These are phyloP conservation scores for Drosophila villosipedis DNA, from an alignment of 2,888 invertebrate genomes.

Conservation along the genomic window DNA sequence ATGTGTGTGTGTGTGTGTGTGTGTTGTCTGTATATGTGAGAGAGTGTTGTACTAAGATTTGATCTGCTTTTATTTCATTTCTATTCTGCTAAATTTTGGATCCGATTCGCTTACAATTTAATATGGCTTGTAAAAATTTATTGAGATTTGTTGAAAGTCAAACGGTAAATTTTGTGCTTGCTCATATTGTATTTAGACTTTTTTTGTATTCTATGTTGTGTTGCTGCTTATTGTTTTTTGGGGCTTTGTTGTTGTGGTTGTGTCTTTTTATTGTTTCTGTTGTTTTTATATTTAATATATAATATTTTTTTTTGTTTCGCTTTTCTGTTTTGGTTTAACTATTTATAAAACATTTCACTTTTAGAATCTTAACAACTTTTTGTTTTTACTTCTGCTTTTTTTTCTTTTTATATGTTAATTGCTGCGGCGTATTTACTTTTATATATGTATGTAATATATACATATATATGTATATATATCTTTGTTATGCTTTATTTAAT, in stretches of 20 bases:
- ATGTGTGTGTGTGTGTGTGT: conserved; percentile 28
- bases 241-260: conserved; percentile 28
- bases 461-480: conserved; percentile 27
- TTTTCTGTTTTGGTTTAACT: conserved; percentile 78
- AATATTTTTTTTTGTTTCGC: conserved; percentile 59
- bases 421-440: conserved; percentile 64
- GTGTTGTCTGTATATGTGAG: conserved; percentile 24
- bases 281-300: conserved; percentile 67
- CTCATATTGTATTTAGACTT: conserved; percentile 34
- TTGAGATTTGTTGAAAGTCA: conserved; percentile 53
- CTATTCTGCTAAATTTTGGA: conserved; percentile 52
- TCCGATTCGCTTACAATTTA: conserved; percentile 65
- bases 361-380: conserved; percentile 83
- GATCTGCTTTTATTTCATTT: conserved; percentile 37
- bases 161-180: conserved; percentile 69
- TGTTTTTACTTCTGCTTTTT: conserved; percentile 37
- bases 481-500: conserved; percentile 37
- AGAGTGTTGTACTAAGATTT: conserved; percentile 33
- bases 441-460: conserved; percentile 39
- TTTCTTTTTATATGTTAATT: conserved; percentile 51
- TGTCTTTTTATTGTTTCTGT: conserved; percentile 53
- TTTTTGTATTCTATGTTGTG: conserved; percentile 36
- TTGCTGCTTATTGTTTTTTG: conserved; percentile 49
- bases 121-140: conserved; percentile 61
- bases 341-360: conserved; percentile 83